Conservation (phyloP, 2,888 invertebrate genomes). For the Drosophila nr. perissopoda region DNA sequence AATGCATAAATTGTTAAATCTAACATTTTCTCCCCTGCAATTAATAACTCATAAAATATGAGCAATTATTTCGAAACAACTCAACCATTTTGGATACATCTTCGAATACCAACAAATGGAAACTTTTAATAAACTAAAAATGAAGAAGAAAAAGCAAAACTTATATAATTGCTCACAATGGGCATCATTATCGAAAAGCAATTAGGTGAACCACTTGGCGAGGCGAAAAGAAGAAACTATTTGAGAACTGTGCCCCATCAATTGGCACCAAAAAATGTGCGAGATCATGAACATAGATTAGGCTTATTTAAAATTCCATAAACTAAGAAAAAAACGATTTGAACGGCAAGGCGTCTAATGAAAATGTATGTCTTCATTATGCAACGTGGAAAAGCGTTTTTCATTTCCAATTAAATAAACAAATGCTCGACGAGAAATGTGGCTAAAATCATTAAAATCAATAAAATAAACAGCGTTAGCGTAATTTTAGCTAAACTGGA, state of each 20-base stretch:
- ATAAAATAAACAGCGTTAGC: constrained; percentile 72
- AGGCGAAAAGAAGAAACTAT: constrained; percentile 24
- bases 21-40: neutral
- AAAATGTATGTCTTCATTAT: constrained; percentile 73
- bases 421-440: constrained; percentile 57
- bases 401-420: constrained; percentile 66
- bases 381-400: constrained; percentile 59
- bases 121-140: constrained; percentile 12
- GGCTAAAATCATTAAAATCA: constrained; percentile 77
- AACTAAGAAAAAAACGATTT: constrained; percentile 65
- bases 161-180: constrained; percentile 49
- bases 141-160: neutral
- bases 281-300: constrained; percentile 35
- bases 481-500: constrained; percentile 28
- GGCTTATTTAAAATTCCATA: constrained; percentile 73
- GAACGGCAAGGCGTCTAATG: constrained; percentile 55
- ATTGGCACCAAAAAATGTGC: constrained; percentile 43
- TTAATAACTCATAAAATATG: constrained; percentile 2
- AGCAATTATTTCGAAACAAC: constrained; percentile 1
- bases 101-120: neutral
- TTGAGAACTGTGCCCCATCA: constrained; percentile 43
- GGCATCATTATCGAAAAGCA: constrained; percentile 46
- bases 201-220: constrained; percentile 43
- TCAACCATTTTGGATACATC: neutral
- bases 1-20: neutral